Percentiles rank a stretch among this genome's conserved stretches.
Conservation (phyloP, 1,140 invertebrate species). For the Drosophila funebris region DNA sequence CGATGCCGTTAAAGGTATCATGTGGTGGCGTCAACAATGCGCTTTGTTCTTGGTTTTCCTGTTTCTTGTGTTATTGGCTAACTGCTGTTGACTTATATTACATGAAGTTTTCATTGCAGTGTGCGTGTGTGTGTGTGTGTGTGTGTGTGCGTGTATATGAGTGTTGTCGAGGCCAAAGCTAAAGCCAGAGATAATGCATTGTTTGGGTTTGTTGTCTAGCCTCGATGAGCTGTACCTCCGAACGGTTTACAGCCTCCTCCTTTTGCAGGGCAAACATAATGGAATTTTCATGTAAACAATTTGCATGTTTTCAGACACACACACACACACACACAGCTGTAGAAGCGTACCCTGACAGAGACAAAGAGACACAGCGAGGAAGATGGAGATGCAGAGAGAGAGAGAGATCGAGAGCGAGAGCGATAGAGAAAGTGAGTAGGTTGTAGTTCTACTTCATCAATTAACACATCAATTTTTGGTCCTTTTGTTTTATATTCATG, state of each 20-base stretch:
- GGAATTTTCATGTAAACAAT: conserved; percentile 77
- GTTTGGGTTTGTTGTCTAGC: conserved; percentile 63
- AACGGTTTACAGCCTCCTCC: conserved; percentile 32
- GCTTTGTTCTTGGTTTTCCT: conserved; percentile 48
- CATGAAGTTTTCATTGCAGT: conserved; percentile 56
- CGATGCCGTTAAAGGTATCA: conserved; percentile 40
- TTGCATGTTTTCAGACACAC: conserved; percentile 56
- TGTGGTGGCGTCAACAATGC: conserved; percentile 39
- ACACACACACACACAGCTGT: neutral
- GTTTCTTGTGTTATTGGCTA: conserved; percentile 46
- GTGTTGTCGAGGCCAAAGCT: conserved; percentile 26
- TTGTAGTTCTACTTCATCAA: conserved; percentile 45
- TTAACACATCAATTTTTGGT: conserved; percentile 60
- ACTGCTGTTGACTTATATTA: conserved; percentile 67
- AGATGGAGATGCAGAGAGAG: neutral
- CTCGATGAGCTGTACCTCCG: conserved; percentile 54
- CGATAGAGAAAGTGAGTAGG: neutral
- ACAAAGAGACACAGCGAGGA: no score
- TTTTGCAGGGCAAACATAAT: conserved; percentile 59
- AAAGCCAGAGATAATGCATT: conserved; percentile 57
- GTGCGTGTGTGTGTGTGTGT: neutral
- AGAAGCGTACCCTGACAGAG: neutral
- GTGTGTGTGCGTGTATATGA: conserved; percentile 9
- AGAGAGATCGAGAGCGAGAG: neutral
- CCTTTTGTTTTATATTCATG: conserved; percentile 22